Percentiles rank a stretch among this genome's conserved stretches.
These are phyloP conservation scores for Andrena cerasifolii DNA, from an alignment of 1,140 invertebrate species.

Conservation along the genomic window DNA sequence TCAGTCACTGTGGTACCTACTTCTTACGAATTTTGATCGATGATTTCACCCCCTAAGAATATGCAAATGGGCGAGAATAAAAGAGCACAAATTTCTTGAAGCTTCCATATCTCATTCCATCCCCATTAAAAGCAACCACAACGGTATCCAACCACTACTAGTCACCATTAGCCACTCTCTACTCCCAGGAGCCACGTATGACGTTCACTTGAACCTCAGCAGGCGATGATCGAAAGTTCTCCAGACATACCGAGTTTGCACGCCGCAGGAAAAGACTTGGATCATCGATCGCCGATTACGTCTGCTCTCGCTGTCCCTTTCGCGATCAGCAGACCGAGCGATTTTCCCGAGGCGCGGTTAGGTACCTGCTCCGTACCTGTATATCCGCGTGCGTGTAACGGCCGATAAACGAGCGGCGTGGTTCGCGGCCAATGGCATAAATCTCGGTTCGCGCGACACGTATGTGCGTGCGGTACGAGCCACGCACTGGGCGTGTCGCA, in stretches of 20 bases:
- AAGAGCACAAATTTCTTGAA: no score
- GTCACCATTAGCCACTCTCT: no score
- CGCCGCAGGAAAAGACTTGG: neutral
- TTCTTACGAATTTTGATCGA: no score
- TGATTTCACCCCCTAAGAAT: no score
- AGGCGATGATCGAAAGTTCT: neutral
- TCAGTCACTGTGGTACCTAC: no score
- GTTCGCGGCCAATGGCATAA: constrained; percentile 70
- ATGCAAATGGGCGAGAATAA: no score
- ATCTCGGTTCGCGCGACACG: constrained; percentile 64
- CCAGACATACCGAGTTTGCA: neutral
- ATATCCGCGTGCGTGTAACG: constrained; percentile 51
- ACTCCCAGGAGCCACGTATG: no score
- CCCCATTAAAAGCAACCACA: no score
- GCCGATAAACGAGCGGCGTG: constrained; percentile 63
- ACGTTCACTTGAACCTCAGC: no score
- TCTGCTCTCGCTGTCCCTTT: constrained; percentile 1
- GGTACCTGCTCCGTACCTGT: constrained; percentile 23
- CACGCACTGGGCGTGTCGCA: constrained; percentile 73
- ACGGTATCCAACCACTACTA: no score
- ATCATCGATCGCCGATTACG: neutral
- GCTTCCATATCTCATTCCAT: no score
- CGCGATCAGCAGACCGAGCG: constrained; percentile 19
- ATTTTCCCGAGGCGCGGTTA: constrained; percentile 37
- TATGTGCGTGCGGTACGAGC: constrained; percentile 68